Percentiles rank a stretch among this genome's conserved stretches.
Conservation (phyloP, 2,888 invertebrate species). For the Eretmocerus hayati region DNA sequence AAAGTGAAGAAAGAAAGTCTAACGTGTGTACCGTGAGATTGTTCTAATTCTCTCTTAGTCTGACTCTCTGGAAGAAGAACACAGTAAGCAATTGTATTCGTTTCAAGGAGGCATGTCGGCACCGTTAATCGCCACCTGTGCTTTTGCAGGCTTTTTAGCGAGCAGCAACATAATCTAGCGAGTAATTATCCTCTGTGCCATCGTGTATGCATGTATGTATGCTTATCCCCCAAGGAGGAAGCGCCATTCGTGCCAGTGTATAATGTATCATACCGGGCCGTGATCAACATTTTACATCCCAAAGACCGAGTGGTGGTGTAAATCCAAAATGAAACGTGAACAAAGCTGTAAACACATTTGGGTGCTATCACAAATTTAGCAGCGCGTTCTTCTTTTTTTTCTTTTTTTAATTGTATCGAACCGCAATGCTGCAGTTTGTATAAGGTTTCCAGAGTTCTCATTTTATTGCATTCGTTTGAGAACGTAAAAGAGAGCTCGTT, state of each 20-base stretch:
- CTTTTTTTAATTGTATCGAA: not conserved
- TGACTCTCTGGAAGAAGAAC: not conserved
- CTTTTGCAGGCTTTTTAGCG: constrained; percentile 13
- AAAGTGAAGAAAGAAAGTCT: not conserved
- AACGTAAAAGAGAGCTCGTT: not conserved
- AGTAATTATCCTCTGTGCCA: constrained; percentile 18
- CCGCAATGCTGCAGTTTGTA: too few relatives aligned
- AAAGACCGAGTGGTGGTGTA: too few relatives aligned
- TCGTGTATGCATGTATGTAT: too few relatives aligned
- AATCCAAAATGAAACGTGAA: too few relatives aligned
- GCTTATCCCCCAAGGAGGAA: too few relatives aligned
- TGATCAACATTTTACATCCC: too few relatives aligned
- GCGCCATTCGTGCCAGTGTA: too few relatives aligned
- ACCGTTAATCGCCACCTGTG: constrained; percentile 17
- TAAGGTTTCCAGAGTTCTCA: not conserved
- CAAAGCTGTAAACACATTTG: too few relatives aligned
- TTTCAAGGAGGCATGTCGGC: constrained; percentile 1
- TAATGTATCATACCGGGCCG: too few relatives aligned
- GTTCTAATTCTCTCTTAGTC: not conserved
- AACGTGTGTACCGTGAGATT: not conserved
- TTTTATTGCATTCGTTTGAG: not conserved
- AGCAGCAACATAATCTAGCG: constrained; percentile 13
- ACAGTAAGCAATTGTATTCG: not conserved
- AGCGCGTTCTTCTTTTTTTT: too few relatives aligned
- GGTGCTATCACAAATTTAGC: too few relatives aligned